phyloP scores from a whole-genome alignment of 2,888 invertebrate genomes.

The Aphidoletes aphidimyza region DNA sequence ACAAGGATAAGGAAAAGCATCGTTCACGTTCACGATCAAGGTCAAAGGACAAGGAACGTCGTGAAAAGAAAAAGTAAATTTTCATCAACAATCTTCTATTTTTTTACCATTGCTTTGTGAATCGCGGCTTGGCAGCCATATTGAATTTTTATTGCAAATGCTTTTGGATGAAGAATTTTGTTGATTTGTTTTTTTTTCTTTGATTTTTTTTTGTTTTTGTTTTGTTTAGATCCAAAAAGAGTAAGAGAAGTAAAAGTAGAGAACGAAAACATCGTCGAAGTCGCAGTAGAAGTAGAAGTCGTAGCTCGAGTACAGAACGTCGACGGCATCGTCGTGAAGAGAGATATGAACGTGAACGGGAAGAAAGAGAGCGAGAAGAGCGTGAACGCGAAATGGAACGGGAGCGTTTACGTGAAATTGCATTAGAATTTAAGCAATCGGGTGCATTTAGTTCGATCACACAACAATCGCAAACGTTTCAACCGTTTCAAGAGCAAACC shows the following conservation, averaged over 20 bases:
- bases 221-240: slow-evolving; percentile 23
- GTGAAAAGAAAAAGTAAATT: slow-evolving; percentile 43
- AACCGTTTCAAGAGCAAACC: neutral
- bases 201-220: neutral
- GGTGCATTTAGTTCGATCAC: slow-evolving; percentile 56
- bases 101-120: neutral
- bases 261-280: slow-evolving; percentile 58
- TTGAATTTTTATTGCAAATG: neutral
- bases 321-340: slow-evolving; percentile 67
- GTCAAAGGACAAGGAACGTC: slow-evolving; percentile 61
- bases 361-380: slow-evolving; percentile 63
- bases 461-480: slow-evolving; percentile 7
- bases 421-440: slow-evolving; percentile 29
- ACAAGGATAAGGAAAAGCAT: slow-evolving; percentile 58
- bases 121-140: slow-evolving; percentile 21
- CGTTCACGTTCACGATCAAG: slow-evolving; percentile 57
- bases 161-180: neutral
- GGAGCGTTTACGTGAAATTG: neutral
- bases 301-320: slow-evolving; percentile 63
- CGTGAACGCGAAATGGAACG: slow-evolving; percentile 6
- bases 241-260: slow-evolving; percentile 59
- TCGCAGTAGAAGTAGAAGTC: slow-evolving; percentile 58
- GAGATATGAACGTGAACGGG: slow-evolving; percentile 68
- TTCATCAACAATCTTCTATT: neutral
- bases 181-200: neutral